Base-by-base conservation (phyloP, 2,888 invertebrate genomes). In the Molorchus minor region DNA sequence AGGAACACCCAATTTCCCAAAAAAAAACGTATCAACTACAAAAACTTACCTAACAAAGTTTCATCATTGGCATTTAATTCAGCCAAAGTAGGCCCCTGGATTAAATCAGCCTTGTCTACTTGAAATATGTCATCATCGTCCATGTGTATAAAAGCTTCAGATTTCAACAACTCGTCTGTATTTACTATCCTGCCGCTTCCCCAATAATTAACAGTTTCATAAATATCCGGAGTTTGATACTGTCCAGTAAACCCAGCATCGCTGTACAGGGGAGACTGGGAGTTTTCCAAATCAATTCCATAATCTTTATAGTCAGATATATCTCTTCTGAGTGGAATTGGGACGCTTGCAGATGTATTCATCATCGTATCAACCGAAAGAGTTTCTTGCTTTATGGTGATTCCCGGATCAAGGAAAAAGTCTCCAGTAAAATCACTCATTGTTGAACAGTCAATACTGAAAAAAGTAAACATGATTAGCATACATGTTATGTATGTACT, bases 41-140 rank as follows among this genome's bases (percentile, higher is more conserved):
- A 5, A 29, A 15, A 25, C 52, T 55, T 61, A 75, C 91, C 92
- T 55, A 92, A 78, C 38, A 94, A 84, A 29, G 89, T 90, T 68
- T 94, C 93, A 65, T 93, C 93, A 72, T 93, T 93, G 13, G 91
- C 90, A 81, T 93, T 93, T 49, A 95, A 80, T 77, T 94, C 94
- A 0, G 93, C 92, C 54, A 95, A 83, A 62, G 93, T 93, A 0
- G 93, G 91, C 2, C 91, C 80, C 79, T 92, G 88, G 71, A 94
- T 91, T 63, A 92, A 83, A 81, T 94, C 94, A 33, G 91, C 88
- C 81, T 93, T 92, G 79, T 94, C 94, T 53, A 93, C 92, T 84
- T 93, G 89, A 78, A 94, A 93, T 72, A 93, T 93, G 76, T 93
- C 94, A 76, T 94, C 94, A 73, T 94, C 93, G 74, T 94, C 93